Percentiles rank a stretch among this genome's conserved stretches.
Evolutionary conservation across 2,888 invertebrate species (phyloP).

Genomic region (Sussaba pulchella): DNA sequence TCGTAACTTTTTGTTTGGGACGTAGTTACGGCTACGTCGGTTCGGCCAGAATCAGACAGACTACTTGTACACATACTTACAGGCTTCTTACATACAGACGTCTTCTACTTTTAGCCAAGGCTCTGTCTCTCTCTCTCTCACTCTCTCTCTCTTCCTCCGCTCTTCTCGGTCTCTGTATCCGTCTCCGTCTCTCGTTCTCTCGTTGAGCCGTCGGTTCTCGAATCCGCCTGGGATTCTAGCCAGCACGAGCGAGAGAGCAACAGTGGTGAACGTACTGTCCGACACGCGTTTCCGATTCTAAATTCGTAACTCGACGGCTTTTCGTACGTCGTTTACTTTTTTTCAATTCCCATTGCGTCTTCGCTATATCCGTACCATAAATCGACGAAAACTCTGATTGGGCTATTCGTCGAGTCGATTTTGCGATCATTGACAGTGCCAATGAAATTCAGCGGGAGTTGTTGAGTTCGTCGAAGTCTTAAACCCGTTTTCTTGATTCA

Average conservation of each 20-base stretch:
- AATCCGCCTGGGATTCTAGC: constrained; percentile 78
- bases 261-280: constrained; percentile 71
- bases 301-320: constrained; percentile 74
- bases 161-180: constrained; percentile 69
- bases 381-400: constrained; percentile 51
- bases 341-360: constrained; percentile 54
- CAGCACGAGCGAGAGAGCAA: constrained; percentile 73
- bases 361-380: constrained; percentile 58
- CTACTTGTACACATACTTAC: constrained; percentile 21
- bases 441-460: not conserved
- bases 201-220: constrained; percentile 56
- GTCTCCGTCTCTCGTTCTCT: constrained; percentile 38
- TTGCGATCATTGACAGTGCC: constrained; percentile 1
- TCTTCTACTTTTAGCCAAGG: constrained; percentile 83
- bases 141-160: constrained; percentile 63
- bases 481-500: not conserved
- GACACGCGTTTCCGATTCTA: constrained; percentile 83
- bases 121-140: constrained; percentile 65
- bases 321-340: constrained; percentile 52
- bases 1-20: constrained; percentile 32
- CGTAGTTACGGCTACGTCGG: constrained; percentile 44
- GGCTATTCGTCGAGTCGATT: constrained; percentile 3
- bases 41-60: constrained; percentile 23
- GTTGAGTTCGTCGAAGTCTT: not conserved
- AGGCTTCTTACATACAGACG: constrained; percentile 17